A percentile compares a stretch with the other conserved stretches of the same genome.
These are phyloP conservation scores for Octodonta nipae DNA, from an alignment of 2,888 invertebrate species.

Conservation along the genomic window DNA sequence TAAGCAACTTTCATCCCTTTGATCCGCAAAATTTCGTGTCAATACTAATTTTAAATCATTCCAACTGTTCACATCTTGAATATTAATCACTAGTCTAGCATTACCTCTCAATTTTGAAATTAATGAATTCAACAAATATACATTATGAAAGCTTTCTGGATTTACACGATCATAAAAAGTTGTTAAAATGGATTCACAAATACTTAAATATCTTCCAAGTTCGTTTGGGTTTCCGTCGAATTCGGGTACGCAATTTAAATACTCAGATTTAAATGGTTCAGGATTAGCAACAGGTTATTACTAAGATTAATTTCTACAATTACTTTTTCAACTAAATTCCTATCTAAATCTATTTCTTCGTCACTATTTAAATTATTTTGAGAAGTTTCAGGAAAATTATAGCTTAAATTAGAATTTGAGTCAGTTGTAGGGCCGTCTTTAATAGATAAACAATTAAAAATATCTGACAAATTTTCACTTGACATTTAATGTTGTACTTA, in stretches of 20 bases:
- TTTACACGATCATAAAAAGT: conserved; percentile 2
- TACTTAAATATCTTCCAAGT: conserved; percentile 2
- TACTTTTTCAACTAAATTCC: no score
- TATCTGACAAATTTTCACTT: background rate
- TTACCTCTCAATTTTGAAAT: conserved; percentile 4
- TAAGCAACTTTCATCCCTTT: conserved; percentile 3
- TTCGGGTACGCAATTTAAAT: conserved; percentile 3
- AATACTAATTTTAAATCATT: background rate
- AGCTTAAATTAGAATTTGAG: background rate
- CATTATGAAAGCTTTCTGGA: conserved; percentile 2
- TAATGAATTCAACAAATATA: conserved; percentile 4
- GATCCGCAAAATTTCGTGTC: conserved; percentile 3
- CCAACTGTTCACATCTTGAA: conserved; percentile 2
- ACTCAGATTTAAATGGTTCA: conserved; percentile 5
- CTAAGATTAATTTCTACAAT: no score
- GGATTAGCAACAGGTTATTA: background rate
- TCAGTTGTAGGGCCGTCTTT: background rate
- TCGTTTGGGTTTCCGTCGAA: conserved; percentile 6
- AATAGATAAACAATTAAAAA: background rate
- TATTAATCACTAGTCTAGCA: conserved; percentile 2
- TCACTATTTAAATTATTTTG: no score
- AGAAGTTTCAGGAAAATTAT: background rate
- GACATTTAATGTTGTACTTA: background rate
- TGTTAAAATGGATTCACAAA: conserved; percentile 4
- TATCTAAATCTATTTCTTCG: no score